Evolutionary conservation across 2,797 vertebrate species (phyloP).

Genomic region (Chaunax sp.): DNA sequence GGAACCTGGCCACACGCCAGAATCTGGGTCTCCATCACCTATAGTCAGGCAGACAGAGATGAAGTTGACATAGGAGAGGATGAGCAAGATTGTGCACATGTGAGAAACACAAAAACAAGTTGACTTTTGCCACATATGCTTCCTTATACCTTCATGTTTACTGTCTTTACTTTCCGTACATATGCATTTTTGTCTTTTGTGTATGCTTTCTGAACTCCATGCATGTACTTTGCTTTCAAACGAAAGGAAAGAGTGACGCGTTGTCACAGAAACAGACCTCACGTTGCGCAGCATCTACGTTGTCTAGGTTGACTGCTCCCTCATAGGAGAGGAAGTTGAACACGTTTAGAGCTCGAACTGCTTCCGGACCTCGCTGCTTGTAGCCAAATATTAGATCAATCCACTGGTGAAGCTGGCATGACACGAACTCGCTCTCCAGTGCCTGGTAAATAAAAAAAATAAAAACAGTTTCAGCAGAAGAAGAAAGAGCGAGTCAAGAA

Average conservation of each 20-base stretch:
- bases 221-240: no score
- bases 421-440: constrained; percentile 98
- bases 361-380: constrained; percentile 97
- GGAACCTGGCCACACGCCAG: constrained; percentile 94
- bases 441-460: constrained; percentile 82
- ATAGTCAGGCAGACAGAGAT: neutral
- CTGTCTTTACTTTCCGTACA: neutral
- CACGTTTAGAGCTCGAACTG: constrained; percentile 93
- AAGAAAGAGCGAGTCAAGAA: neutral
- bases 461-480: neutral
- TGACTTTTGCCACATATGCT: neutral
- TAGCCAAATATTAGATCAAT: constrained; percentile 99
- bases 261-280: constrained; percentile 85
- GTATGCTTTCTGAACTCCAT: neutral
- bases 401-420: constrained; percentile 94
- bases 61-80: neutral
- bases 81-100: neutral
- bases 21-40: constrained; percentile 94
- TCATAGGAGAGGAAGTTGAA: constrained; percentile 96
- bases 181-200: neutral
- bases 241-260: neutral
- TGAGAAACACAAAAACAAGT: no score
- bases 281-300: constrained; percentile 89
- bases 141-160: neutral
- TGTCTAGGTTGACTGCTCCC: constrained; percentile 93